phyloP scores from a whole-genome alignment of 2,888 invertebrate genomes.

The Drosophila phalerata region DNA sequence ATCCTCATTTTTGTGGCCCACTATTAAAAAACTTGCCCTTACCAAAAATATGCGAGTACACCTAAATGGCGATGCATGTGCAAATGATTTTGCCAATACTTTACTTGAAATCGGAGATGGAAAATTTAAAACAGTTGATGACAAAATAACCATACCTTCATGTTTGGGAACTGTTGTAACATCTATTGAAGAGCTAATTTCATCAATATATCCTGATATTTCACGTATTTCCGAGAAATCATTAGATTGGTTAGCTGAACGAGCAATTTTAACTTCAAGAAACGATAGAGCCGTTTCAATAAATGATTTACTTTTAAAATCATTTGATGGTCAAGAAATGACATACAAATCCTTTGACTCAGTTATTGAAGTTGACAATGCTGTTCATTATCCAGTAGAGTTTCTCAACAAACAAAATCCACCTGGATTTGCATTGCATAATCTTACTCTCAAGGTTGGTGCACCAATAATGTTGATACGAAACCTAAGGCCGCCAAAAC shows the following conservation, averaged over 20 bases:
- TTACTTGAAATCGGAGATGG: background rate
- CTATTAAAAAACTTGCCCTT: background rate
- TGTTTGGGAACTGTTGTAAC: background rate
- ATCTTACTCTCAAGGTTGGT: background rate
- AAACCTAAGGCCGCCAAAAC: background rate
- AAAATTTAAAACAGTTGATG: background rate
- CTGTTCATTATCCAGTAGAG: background rate
- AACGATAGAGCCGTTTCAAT: background rate
- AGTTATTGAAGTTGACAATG: background rate
- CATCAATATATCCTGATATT: background rate
- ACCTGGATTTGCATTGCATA: constrained; percentile 1
- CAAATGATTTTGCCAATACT: background rate
- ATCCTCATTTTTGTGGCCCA: background rate
- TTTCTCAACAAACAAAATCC: background rate
- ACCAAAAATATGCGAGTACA: background rate
- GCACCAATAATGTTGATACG: background rate
- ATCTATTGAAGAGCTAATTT: background rate
- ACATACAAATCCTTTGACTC: background rate
- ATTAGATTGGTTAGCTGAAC: background rate
- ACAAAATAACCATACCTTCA: background rate
- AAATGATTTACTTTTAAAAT: background rate
- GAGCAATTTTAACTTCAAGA: background rate
- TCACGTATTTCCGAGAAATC: background rate
- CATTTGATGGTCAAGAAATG: background rate
- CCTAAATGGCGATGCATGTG: background rate